Evolutionary conservation across 1,140 invertebrate species (phyloP).

Genomic region (Leptoteleia sp.): DNA sequence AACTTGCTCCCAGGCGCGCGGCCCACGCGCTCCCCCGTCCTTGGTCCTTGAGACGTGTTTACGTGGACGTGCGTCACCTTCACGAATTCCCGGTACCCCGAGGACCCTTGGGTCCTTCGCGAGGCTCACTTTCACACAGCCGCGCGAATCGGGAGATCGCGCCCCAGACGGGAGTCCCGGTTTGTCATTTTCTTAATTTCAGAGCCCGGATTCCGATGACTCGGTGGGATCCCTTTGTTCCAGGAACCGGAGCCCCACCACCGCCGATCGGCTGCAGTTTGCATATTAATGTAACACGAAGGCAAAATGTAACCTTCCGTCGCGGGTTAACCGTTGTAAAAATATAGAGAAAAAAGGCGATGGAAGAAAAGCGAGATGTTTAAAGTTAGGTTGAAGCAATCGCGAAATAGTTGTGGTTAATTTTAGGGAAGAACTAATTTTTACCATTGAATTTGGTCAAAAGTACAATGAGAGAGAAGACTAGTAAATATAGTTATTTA

Average conservation of each 20-base stretch:
- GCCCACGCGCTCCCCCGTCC: conserved; percentile 28
- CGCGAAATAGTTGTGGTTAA: too few species aligned
- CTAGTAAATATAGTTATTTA: too few species aligned
- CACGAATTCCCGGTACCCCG: conserved; percentile 36
- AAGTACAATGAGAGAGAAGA: too few species aligned
- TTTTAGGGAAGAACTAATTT: too few species aligned
- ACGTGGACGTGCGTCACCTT: conserved; percentile 43
- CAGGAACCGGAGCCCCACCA: conserved; percentile 9
- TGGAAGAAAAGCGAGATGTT: neutral
- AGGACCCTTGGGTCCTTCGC: conserved; percentile 41
- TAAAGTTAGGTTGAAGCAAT: conserved; percentile 11
- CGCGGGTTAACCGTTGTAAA: conserved; percentile 17
- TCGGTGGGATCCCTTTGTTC: conserved; percentile 7
- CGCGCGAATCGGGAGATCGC: too few species aligned
- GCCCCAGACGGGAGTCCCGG: neutral
- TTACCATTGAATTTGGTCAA: too few species aligned
- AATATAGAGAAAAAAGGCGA: too few species aligned
- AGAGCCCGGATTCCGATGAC: conserved; percentile 5
- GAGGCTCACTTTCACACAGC: conserved; percentile 36
- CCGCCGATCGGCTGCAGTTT: conserved; percentile 5
- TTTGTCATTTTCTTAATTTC: conserved; percentile 49
- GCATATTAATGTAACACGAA: too few species aligned
- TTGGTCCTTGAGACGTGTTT: conserved; percentile 57
- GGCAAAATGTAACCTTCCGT: neutral
- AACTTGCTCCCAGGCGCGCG: too few species aligned